Base-by-base conservation (phyloP, 2,888 invertebrate genomes). In the Dimorphilus gyrociliatus region DNA sequence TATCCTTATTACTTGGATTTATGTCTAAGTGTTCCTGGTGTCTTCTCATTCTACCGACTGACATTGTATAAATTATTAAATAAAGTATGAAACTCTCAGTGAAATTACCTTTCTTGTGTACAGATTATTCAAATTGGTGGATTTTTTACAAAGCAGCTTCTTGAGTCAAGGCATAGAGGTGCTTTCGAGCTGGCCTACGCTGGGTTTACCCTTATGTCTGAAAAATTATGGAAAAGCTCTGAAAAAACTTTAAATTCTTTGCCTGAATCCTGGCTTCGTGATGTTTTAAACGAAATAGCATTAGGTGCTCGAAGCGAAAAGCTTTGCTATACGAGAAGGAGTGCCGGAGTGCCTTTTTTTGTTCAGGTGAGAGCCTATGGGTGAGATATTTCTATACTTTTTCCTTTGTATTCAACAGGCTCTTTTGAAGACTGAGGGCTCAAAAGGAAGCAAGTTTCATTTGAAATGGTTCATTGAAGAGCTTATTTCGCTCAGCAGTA, bases 151-250 rank as follows among this genome's bases (percentile, higher is more conserved):
- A 45, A 36, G 3, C 57, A 56, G 37, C 38, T 71, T 36, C 54
- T 66, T 24, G 64, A 66, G 35, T 81, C 84, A 1, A 81, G 84
- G 56, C 94, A 94, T 63, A 70, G 88, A 36, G 94, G 94, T 2
- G 92, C 92, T n/a, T 90, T 92, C 61, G 92, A 94, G 55, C 81
- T 88, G 61, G 85, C 84, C 0, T 81, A 81, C 52, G 74, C 81
- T 8, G 90, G 85, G 1, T 90, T 90, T 63, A 72, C 73, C 2
- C 71, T 73, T 48, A 64, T 86, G 26, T 75, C 81, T 41, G 63
- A 69, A 1, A 71, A 76, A 57, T 69, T 78, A 16, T 76, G 75
- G 75, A 68, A 62, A n/a, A n/a, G n/a, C n/a, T n/a, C n/a, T n/a
- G n/a, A n/a, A n/a, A n/a, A n/a, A n/a, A n/a, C n/a, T n/a, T n/a